phyloP scores from a whole-genome alignment of 2,888 invertebrate species.

The Pomacea canaliculata region DNA sequence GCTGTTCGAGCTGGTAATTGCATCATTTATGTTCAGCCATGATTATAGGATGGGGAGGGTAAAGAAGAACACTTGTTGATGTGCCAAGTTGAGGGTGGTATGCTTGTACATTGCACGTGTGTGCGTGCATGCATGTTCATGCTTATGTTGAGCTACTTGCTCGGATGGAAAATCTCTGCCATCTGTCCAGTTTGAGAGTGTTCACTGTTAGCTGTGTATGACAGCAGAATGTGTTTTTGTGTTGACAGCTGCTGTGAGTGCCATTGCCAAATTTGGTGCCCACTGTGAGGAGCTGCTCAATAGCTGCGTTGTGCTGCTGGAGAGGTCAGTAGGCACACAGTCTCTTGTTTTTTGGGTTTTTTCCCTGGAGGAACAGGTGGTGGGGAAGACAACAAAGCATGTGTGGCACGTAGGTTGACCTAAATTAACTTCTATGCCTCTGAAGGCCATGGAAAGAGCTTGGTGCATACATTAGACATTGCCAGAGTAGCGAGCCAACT shows the following conservation, averaged over 20 bases:
- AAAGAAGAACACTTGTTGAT: too few species aligned
- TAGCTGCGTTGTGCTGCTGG: slow-evolving; percentile 81
- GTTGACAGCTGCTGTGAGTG: slow-evolving; percentile 88
- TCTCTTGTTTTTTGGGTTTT: neutral
- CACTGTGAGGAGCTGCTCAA: slow-evolving; percentile 88
- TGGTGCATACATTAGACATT: too few species aligned
- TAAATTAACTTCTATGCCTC: too few species aligned
- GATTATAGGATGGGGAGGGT: too few species aligned
- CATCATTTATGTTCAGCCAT: neutral
- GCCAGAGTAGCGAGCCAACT: too few species aligned
- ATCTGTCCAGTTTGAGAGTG: neutral
- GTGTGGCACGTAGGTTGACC: too few species aligned
- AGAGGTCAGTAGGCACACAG: slow-evolving; percentile 49
- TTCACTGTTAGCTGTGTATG: neutral
- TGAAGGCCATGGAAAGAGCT: too few species aligned
- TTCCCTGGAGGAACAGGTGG: neutral
- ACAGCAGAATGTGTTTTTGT: neutral
- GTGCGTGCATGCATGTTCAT: neutral
- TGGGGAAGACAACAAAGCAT: too few species aligned
- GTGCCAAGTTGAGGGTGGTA: too few species aligned
- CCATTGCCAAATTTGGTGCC: slow-evolving; percentile 97
- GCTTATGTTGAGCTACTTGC: neutral
- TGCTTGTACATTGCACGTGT: too few species aligned
- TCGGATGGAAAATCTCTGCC: neutral
- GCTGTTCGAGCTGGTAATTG: slow-evolving; percentile 83